A percentile compares a stretch with the other conserved stretches of the same genome.
phyloP scores from a whole-genome alignment of 2,797 vertebrate genomes.

The Alectoris magna region DNA sequence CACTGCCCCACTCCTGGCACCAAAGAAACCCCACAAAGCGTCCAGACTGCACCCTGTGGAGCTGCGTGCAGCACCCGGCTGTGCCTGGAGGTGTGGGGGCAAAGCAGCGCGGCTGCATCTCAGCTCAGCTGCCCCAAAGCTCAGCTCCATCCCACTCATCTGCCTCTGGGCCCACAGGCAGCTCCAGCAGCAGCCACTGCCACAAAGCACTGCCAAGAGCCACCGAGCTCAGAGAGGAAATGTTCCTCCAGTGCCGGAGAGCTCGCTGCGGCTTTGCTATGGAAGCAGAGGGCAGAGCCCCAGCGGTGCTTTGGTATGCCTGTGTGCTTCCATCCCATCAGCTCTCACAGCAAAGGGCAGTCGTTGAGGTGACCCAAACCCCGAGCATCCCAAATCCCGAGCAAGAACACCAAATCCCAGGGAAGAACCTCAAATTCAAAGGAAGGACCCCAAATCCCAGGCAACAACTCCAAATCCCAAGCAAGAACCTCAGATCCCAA shows the following conservation, averaged over 20 bases:
- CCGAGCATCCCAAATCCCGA: not conserved
- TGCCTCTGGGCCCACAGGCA: accelerated
- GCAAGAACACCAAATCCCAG: not conserved
- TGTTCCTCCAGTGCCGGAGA: not conserved
- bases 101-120: not conserved
- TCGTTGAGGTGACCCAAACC: not conserved
- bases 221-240: not conserved
- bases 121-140: not conserved
- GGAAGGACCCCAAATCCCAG: not conserved
- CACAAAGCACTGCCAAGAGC: not conserved
- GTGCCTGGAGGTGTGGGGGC: not conserved
- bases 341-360: accelerated
- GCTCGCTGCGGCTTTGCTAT: not conserved
- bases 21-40: too few species aligned
- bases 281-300: not conserved
- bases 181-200: not conserved
- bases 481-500: too few species aligned
- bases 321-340: accelerated
- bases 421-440: accelerated
- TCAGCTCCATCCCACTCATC: accelerated
- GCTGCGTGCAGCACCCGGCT: too few species aligned
- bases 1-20: not conserved
- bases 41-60: too few species aligned
- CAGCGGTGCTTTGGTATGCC: not conserved
- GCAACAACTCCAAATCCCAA: too few species aligned